phyloP scores from a whole-genome alignment of 2,888 invertebrate species.

The Folsomia candida region DNA sequence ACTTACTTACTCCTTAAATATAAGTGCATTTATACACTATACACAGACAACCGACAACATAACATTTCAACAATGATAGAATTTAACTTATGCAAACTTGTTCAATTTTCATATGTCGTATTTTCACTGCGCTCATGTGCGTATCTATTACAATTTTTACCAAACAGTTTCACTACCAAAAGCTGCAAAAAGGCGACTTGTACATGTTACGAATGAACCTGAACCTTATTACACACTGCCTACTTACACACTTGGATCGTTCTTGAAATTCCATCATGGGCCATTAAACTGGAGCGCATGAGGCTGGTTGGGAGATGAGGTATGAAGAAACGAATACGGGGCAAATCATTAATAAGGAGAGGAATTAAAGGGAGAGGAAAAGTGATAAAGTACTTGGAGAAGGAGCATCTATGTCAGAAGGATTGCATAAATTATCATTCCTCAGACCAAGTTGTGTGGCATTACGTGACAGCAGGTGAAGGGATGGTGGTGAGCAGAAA shows the following conservation, averaged over 20 bases:
- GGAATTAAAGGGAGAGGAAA: conserved; percentile 40
- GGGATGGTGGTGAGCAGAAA: conserved; percentile 36
- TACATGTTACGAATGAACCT: too few relatives aligned
- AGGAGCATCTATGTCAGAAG: conserved; percentile 49
- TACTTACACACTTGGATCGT: neutral
- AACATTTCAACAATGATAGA: too few relatives aligned
- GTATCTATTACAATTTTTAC: too few relatives aligned
- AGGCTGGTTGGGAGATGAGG: conserved; percentile 11
- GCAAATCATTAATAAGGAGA: conserved; percentile 39
- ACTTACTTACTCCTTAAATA: too few relatives aligned
- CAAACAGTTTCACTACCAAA: neutral
- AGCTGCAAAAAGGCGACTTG: too few relatives aligned
- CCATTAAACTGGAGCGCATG: conserved; percentile 8
- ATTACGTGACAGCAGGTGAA: conserved; percentile 50
- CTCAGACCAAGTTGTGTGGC: conserved; percentile 46
- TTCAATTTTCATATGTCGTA: too few relatives aligned
- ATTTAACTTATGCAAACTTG: too few relatives aligned
- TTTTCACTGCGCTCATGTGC: too few relatives aligned
- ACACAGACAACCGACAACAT: too few relatives aligned
- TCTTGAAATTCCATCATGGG: conserved; percentile 8
- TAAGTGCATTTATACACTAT: too few relatives aligned
- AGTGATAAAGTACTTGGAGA: conserved; percentile 50
- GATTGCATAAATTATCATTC: conserved; percentile 50
- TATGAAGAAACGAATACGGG: conserved; percentile 32
- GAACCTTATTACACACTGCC: neutral